A percentile compares a stretch with the other conserved stretches of the same genome.
phyloP scores from a whole-genome alignment of 1,140 invertebrate genomes.

The Wiebesia pumilae region DNA sequence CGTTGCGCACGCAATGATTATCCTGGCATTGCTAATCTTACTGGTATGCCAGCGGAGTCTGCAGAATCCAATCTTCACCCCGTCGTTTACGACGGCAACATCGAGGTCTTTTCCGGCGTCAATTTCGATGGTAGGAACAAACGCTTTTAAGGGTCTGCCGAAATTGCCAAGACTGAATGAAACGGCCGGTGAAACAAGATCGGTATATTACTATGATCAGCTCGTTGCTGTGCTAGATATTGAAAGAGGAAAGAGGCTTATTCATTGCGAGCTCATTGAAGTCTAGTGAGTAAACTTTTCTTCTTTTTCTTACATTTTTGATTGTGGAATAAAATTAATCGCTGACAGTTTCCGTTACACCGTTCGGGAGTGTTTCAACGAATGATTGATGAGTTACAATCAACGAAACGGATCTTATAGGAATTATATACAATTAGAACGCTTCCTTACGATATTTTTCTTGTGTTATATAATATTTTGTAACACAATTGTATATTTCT shows the following conservation, averaged over 20 bases:
- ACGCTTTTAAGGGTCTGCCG: conserved; percentile 57
- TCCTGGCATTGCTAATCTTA: conserved; percentile 46
- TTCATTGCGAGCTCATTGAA: conserved; percentile 89
- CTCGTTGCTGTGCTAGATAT: conserved; percentile 85
- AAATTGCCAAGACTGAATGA: conserved; percentile 40
- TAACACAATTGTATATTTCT: too few relatives aligned
- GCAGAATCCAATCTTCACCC: conserved; percentile 56
- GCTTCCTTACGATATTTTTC: too few relatives aligned
- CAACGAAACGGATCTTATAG: too few relatives aligned
- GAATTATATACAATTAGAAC: too few relatives aligned
- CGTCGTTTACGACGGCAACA: background rate
- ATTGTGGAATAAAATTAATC: background rate
- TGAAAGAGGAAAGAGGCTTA: conserved; percentile 79
- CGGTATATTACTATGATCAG: conserved; percentile 85
- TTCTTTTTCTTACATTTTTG: background rate
- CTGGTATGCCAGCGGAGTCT: conserved; percentile 47
- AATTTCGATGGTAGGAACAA: background rate
- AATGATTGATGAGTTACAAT: too few relatives aligned
- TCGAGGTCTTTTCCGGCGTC: background rate
- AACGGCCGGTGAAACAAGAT: conserved; percentile 53
- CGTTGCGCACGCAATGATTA: background rate
- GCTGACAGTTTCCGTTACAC: background rate
- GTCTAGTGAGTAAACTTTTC: conserved; percentile 82
- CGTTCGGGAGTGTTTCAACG: too few relatives aligned
- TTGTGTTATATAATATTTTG: too few relatives aligned